These are phyloP conservation scores for Gonocerus acuteangulatus DNA, from an alignment of 2,888 invertebrate genomes.

Conservation along the genomic window DNA sequence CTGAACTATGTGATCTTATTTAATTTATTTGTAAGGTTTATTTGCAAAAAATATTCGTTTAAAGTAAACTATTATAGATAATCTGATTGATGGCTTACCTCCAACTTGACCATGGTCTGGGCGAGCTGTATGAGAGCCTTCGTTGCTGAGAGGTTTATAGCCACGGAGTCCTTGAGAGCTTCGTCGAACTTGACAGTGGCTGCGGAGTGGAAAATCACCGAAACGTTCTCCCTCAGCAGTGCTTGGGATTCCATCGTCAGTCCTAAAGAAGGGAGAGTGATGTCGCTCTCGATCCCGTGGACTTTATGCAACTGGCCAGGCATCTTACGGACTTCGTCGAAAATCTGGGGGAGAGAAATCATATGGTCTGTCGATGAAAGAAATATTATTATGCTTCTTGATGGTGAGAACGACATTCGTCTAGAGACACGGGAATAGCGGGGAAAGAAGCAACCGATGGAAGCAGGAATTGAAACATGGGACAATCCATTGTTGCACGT, in stretches of 20 bases:
- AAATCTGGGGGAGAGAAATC: too few species aligned
- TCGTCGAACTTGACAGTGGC: slow-evolving; percentile 98
- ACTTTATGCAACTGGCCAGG: slow-evolving; percentile 68
- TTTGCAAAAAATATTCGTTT: too few species aligned
- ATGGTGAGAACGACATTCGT: too few species aligned
- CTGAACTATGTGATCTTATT: too few species aligned
- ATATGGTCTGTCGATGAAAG: too few species aligned
- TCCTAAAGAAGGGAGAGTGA: slow-evolving; percentile 73
- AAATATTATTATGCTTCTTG: too few species aligned
- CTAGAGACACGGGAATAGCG: too few species aligned
- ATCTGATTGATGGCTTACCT: slow-evolving; percentile 53
- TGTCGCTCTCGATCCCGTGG: slow-evolving; percentile 72
- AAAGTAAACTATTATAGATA: too few species aligned
- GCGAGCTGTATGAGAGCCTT: slow-evolving; percentile 84
- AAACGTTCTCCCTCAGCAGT: slow-evolving; percentile 60
- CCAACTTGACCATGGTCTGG: slow-evolving; percentile 77
- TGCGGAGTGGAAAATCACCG: slow-evolving; percentile 94
- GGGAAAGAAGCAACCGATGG: too few species aligned
- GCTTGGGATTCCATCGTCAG: slow-evolving; percentile 69
- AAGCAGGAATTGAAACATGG: too few species aligned
- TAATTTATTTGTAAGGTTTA: too few species aligned
- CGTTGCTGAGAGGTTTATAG: slow-evolving; percentile 91
- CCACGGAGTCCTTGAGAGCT: slow-evolving; percentile 84
- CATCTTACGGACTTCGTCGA: slow-evolving; percentile 65
- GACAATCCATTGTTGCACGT: too few species aligned